These are phyloP conservation scores for Glyphotaelius pellucidus DNA, from an alignment of 2,888 invertebrate species.

Conservation along the genomic window DNA sequence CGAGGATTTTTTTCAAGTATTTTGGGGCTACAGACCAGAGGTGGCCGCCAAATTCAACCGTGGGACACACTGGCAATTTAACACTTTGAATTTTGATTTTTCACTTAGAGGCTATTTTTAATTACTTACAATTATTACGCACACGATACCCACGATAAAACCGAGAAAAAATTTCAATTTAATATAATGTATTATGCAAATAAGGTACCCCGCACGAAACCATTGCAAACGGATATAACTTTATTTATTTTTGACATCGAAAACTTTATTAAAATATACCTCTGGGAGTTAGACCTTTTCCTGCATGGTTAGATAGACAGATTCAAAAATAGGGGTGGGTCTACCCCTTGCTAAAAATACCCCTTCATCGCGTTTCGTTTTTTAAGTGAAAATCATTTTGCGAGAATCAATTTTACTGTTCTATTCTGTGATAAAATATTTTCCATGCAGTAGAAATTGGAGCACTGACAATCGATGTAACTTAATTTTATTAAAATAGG, in stretches of 20 bases:
- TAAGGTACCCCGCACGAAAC: constrained; percentile 31
- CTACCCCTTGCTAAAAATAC: too few species aligned
- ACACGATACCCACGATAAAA: not conserved
- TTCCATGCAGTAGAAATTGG: not conserved
- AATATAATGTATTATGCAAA: not conserved
- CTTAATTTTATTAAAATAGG: not conserved
- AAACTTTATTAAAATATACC: constrained; percentile 8
- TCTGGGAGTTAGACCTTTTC: not conserved
- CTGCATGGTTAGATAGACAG: too few species aligned
- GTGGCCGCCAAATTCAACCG: too few species aligned
- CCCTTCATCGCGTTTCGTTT: too few species aligned
- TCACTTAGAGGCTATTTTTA: not conserved
- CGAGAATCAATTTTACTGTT: not conserved
- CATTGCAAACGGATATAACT: not conserved
- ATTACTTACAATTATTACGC: not conserved
- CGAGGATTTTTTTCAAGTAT: too few species aligned
- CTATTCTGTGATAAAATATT: not conserved
- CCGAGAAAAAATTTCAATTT: not conserved
- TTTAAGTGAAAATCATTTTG: too few species aligned
- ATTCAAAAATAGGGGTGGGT: too few species aligned
- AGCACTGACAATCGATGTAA: not conserved
- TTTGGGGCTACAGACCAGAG: too few species aligned
- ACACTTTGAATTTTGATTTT: too few species aligned
- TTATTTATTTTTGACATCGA: not conserved
- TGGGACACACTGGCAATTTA: too few species aligned